Conservation (phyloP, 2,113 vertebrate species). For the Theristicus caerulescens region DNA sequence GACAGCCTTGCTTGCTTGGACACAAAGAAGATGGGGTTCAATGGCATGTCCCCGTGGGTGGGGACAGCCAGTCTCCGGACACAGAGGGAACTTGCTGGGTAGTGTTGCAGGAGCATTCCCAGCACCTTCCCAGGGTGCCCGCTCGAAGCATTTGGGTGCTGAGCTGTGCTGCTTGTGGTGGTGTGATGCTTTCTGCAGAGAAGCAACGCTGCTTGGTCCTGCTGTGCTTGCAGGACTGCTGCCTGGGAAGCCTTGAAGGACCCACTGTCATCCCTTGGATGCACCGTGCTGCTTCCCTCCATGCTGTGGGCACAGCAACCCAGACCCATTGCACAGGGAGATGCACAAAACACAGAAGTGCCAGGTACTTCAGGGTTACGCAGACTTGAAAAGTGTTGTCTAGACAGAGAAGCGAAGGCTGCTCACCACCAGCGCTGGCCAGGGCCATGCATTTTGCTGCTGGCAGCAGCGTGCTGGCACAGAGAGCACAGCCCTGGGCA, state of each 20-base stretch:
- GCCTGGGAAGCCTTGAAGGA: background rate
- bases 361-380: background rate
- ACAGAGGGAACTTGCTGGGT: rapidly evolving
- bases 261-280: background rate
- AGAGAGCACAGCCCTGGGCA: background rate
- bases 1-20: background rate
- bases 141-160: background rate
- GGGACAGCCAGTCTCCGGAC: background rate
- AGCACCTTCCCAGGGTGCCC: background rate
- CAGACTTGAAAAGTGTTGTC: background rate
- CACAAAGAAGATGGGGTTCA: background rate
- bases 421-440: background rate
- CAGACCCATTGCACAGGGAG: background rate
- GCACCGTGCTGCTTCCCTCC: background rate
- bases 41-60: rapidly evolving
- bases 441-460: background rate
- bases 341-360: background rate
- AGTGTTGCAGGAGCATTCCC: background rate
- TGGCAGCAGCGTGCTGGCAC: background rate
- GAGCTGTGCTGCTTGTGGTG: background rate
- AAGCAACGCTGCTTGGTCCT: background rate
- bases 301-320: rapidly evolving
- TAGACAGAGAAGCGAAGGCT: background rate
- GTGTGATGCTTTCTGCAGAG: background rate
- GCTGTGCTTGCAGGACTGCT: background rate